A percentile compares a stretch with the other conserved stretches of the same genome.
Evolutionary conservation across 37 sponge, comb jelly and placozoan species (phyloP).

Genomic region (Theonella swinhoei): DNA sequence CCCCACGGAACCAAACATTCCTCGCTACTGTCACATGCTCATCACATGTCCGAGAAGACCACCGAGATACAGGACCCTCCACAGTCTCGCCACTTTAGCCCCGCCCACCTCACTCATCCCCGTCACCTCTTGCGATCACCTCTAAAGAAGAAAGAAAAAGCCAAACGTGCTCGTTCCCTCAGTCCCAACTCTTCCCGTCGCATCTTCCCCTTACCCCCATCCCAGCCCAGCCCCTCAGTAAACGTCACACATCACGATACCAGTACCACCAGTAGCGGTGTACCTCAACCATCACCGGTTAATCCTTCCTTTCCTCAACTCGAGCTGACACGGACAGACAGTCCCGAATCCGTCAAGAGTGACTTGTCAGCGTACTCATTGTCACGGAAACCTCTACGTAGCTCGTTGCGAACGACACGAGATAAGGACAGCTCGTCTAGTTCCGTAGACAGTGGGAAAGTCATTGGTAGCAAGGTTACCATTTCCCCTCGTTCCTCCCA

Average conservation of each 20-base stretch:
- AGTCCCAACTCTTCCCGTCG: conserved; percentile 64
- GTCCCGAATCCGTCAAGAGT: conserved; percentile 1
- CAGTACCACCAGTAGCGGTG: not conserved
- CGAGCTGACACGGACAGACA: conserved; percentile 1
- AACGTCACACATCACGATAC: not conserved
- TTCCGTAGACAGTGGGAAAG: not conserved
- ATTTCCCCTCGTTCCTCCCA: conserved; percentile 48
- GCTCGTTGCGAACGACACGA: conserved; percentile 11
- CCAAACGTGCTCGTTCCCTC: conserved; percentile 60
- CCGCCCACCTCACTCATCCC: too few species aligned
- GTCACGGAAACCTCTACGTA: conserved; percentile 26
- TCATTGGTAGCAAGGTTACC: conserved; percentile 7
- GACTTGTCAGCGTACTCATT: not conserved
- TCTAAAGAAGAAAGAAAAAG: not conserved
- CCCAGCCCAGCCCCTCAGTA: not conserved
- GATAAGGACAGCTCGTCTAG: conserved; percentile 1
- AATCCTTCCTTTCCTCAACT: not conserved
- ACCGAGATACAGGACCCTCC: not conserved
- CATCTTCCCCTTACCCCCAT: not conserved
- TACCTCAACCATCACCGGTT: not conserved
- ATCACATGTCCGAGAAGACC: not conserved
- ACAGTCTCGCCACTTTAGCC: too few species aligned
- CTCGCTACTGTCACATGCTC: not conserved
- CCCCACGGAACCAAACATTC: not conserved
- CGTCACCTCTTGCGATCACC: not conserved